A percentile compares a stretch with the other conserved stretches of the same genome.
Conservation (phyloP, 1,140 invertebrate genomes). For the Parapsyche elsis region DNA sequence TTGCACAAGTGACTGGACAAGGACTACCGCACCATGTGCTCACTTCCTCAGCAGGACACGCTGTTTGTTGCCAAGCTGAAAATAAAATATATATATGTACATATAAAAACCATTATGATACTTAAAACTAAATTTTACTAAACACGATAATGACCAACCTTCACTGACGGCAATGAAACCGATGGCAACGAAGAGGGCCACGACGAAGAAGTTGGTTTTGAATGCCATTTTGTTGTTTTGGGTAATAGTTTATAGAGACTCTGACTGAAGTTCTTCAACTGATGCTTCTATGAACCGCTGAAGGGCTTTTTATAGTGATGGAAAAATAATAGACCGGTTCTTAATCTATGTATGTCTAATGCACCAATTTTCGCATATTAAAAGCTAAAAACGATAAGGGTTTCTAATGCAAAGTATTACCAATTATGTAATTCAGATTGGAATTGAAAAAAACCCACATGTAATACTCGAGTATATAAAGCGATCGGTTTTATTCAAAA, state of each 20-base stretch:
- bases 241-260: neutral
- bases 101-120: neutral
- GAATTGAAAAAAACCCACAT: no score
- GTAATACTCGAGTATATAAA: no score
- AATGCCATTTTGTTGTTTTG: neutral
- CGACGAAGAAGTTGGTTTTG: neutral
- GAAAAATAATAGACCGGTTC: neutral
- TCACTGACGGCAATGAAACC: neutral
- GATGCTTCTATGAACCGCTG: neutral
- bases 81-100: neutral
- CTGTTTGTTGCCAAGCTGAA: neutral
- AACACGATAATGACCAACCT: neutral
- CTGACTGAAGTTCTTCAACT: neutral
- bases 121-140: neutral
- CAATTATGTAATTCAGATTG: no score
- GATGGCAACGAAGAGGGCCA: neutral
- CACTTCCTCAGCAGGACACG: neutral
- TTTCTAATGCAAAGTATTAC: no score
- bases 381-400: no score
- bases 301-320: neutral
- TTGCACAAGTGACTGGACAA: constrained; percentile 15
- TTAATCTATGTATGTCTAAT: neutral
- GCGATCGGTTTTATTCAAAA: no score
- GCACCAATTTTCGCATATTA: no score
- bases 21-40: neutral